Percentiles rank a stretch among this genome's conserved stretches.
Conservation (phyloP, 1,140 invertebrate genomes). For the Diploscapter pachys region DNA sequence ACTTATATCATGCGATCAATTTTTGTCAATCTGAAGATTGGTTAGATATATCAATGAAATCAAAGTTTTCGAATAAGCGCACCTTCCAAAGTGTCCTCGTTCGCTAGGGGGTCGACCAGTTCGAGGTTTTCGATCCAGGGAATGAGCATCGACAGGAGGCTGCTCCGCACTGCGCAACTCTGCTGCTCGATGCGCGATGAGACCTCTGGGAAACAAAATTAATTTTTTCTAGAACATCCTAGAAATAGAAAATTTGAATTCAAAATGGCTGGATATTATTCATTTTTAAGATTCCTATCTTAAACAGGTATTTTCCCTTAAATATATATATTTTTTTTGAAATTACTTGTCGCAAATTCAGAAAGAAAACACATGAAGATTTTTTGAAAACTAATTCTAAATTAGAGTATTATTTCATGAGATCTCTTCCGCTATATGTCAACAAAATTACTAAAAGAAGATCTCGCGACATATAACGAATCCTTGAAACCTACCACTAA, state of each 20-base stretch:
- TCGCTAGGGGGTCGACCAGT: conserved; percentile 89
- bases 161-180: conserved; percentile 78
- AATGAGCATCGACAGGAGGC: conserved; percentile 83
- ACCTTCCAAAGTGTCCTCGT: conserved; percentile 57
- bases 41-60: too few relatives aligned
- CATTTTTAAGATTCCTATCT: too few relatives aligned
- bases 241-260: background rate
- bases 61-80: background rate
- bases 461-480: conserved; percentile 13
- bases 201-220: conserved; percentile 72
- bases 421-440: too few relatives aligned
- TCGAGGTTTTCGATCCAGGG: conserved; percentile 99
- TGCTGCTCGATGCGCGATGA: conserved; percentile 94
- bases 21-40: too few relatives aligned
- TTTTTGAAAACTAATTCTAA: too few relatives aligned
- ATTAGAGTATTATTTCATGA: too few relatives aligned
- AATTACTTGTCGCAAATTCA: too few relatives aligned
- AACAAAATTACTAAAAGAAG: too few relatives aligned
- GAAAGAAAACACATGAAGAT: too few relatives aligned
- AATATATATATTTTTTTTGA: too few relatives aligned
- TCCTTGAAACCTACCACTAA: conserved; percentile 74
- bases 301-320: too few relatives aligned
- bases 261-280: too few relatives aligned
- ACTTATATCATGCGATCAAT: conserved; percentile 65
- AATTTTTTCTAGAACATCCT: conserved; percentile 27